Evolutionary conservation across 2,888 invertebrate species (phyloP).

Genomic region (Hyppa rectilinea): DNA sequence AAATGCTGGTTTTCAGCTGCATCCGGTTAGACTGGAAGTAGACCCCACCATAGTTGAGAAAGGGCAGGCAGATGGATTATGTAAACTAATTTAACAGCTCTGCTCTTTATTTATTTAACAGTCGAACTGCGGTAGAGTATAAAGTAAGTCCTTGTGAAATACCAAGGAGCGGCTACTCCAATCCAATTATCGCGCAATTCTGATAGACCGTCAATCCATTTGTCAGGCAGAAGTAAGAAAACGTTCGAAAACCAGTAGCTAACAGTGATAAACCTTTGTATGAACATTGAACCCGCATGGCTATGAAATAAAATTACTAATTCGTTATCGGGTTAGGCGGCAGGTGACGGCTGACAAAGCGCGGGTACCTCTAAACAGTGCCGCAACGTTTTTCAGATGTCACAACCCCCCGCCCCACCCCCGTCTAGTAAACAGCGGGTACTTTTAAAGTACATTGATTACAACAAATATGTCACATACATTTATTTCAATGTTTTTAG

Average conservation of each 20-base stretch:
- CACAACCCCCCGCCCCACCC: slow-evolving; percentile 41
- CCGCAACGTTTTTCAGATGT: slow-evolving; percentile 79
- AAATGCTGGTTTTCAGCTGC: too few species aligned
- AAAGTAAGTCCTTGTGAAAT: not conserved
- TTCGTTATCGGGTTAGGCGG: slow-evolving; percentile 64
- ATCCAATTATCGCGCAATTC: not conserved
- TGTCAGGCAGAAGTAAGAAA: not conserved
- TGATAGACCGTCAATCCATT: not conserved
- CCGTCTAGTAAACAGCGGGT: not conserved
- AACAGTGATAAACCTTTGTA: not conserved
- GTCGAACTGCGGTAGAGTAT: not conserved
- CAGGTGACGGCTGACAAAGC: slow-evolving; percentile 79
- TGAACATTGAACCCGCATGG: not conserved
- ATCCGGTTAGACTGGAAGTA: too few species aligned
- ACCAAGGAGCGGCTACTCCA: not conserved
- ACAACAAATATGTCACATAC: not conserved
- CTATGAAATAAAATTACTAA: slow-evolving; percentile 49
- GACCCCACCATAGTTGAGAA: too few species aligned
- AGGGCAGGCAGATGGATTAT: too few species aligned
- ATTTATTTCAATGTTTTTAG: not conserved
- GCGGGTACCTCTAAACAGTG: slow-evolving; percentile 69
- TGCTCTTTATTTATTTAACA: not conserved
- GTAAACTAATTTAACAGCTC: not conserved
- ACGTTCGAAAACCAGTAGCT: not conserved
- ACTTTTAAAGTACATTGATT: not conserved